A percentile compares a stretch with the other conserved stretches of the same genome.
These are phyloP conservation scores for Fringilla coelebs DNA, from an alignment of 2,797 vertebrate genomes.

Conservation along the genomic window DNA sequence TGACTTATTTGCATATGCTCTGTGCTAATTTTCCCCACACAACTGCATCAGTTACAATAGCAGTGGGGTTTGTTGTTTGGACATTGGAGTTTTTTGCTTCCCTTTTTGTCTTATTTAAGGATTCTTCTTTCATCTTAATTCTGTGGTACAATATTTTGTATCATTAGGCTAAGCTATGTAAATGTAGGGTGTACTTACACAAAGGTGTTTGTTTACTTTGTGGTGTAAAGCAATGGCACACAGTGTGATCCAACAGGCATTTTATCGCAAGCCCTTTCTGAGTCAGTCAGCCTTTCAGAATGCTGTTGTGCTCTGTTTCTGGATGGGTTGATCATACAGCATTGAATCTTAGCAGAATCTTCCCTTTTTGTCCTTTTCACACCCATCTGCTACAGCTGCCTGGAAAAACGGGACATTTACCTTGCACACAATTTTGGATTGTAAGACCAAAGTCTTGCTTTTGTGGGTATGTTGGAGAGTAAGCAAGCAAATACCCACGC, in stretches of 20 bases:
- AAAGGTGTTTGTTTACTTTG: neutral
- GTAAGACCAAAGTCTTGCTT: neutral
- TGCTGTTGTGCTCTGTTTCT: neutral
- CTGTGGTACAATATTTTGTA: neutral
- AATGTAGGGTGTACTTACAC: neutral
- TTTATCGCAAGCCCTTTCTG: neutral
- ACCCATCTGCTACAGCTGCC: neutral
- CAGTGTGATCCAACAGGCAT: neutral
- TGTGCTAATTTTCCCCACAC: neutral
- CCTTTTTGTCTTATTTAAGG: neutral
- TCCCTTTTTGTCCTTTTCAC: neutral
- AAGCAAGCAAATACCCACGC: neutral
- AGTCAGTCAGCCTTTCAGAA: neutral
- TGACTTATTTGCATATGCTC: neutral
- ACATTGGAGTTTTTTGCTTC: neutral
- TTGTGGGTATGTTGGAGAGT: neutral
- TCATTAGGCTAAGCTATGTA: neutral
- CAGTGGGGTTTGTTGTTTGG: neutral
- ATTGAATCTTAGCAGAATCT: neutral
- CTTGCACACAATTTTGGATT: neutral
- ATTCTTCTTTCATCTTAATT: neutral
- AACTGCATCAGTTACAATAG: neutral
- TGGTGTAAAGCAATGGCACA: neutral
- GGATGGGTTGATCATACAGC: neutral
- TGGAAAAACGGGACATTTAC: neutral